Evolutionary conservation across 2,113 vertebrate species (phyloP).

Genomic region (Steatornis caripensis): DNA sequence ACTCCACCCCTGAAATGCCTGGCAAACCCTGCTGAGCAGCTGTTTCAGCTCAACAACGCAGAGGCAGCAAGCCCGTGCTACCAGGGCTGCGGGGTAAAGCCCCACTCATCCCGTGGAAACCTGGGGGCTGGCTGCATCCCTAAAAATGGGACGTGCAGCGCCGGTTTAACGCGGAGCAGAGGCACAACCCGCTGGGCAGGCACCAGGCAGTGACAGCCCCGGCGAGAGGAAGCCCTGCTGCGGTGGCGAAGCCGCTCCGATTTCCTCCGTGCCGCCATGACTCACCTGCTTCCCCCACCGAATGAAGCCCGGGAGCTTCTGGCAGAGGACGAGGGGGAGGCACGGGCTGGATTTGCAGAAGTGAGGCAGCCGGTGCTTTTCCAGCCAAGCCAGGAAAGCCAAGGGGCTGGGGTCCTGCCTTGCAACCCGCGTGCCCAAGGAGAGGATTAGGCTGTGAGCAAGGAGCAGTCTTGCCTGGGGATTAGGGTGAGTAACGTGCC

Average conservation of each 20-base stretch:
- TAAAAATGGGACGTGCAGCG: neutral
- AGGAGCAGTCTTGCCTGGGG: neutral
- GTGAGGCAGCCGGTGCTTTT: conserved; percentile 69
- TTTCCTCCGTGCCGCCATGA: neutral
- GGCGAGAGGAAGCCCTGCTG: neutral
- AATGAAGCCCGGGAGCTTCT: conserved; percentile 67
- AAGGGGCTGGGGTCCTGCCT: conserved; percentile 52
- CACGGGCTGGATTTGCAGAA: conserved; percentile 77
- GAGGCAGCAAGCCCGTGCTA: neutral
- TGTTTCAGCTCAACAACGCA: neutral
- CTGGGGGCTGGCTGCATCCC: neutral
- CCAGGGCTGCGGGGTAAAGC: neutral
- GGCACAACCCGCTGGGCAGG: neutral
- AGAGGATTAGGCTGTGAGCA: neutral
- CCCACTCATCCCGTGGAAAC: neutral
- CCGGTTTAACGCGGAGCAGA: neutral
- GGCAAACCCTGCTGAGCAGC: neutral
- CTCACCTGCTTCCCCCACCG: conserved; percentile 73
- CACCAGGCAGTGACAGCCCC: neutral
- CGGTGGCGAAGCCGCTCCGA: neutral
- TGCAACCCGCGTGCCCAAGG: neutral
- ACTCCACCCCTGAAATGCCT: accelerated
- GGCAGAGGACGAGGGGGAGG: conserved; percentile 72
- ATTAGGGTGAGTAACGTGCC: conserved; percentile 22
- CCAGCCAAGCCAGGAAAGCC: conserved; percentile 70